phyloP scores from a whole-genome alignment of 1,140 invertebrate species.

The Probaryconus sp. region DNA sequence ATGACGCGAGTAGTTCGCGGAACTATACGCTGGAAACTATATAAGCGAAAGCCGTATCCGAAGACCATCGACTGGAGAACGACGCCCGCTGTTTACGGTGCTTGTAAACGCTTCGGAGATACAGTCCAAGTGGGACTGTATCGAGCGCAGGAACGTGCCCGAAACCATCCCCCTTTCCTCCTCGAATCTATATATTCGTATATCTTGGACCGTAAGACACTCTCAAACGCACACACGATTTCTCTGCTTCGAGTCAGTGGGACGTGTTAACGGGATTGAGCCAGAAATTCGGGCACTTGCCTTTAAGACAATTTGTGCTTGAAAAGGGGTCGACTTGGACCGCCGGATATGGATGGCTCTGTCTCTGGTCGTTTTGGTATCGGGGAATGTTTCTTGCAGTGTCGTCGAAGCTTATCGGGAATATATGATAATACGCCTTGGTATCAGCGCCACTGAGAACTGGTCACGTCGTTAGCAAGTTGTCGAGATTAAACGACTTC shows the following conservation, averaged over 20 bases:
- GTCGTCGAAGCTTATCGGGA: constrained; percentile 75
- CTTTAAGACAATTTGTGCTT: constrained; percentile 59
- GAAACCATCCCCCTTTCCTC: constrained; percentile 24
- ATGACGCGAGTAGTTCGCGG: constrained; percentile 70
- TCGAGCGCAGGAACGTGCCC: constrained; percentile 63
- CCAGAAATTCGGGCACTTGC: constrained; percentile 40
- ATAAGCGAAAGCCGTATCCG: constrained; percentile 73
- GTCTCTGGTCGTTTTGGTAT: constrained; percentile 37
- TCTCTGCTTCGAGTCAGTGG: constrained; percentile 40
- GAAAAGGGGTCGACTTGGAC: constrained; percentile 59
- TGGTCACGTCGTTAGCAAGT: constrained; percentile 79
- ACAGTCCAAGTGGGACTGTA: constrained; percentile 74
- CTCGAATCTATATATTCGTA: constrained; percentile 56
- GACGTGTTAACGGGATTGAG: constrained; percentile 55
- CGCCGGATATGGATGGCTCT: constrained; percentile 54
- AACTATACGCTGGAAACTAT: constrained; percentile 72
- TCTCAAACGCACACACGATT: constrained; percentile 46
- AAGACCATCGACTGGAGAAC: constrained; percentile 77
- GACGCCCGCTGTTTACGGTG: constrained; percentile 72
- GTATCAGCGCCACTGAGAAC: constrained; percentile 61
- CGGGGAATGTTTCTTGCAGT: constrained; percentile 72
- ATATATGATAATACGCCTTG: constrained; percentile 69
- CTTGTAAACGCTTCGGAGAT: constrained; percentile 73
- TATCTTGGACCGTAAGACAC: constrained; percentile 56
- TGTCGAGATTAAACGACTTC: constrained; percentile 78